phyloP scores from a whole-genome alignment of 2,797 vertebrate species.

The Smutsia temminckii region DNA sequence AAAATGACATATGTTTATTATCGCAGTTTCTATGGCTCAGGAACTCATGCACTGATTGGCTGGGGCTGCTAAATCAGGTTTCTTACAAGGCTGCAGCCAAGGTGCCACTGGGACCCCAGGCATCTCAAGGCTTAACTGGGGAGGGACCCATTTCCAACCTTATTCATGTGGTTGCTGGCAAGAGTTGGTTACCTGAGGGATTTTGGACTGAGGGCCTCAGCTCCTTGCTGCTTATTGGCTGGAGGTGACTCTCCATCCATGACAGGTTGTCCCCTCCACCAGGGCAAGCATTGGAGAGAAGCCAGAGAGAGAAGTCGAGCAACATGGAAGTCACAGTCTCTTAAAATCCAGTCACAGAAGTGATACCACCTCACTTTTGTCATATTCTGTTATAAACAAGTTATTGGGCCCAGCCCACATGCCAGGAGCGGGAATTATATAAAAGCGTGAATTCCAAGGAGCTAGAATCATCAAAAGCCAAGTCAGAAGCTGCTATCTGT shows the following conservation, averaged over 20 bases:
- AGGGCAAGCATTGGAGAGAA: background rate
- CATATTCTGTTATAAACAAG: background rate
- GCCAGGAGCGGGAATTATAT: background rate
- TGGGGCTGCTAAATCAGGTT: background rate
- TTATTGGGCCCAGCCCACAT: background rate
- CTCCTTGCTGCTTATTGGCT: background rate
- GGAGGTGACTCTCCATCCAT: background rate
- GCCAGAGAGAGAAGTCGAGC: background rate
- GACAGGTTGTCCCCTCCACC: background rate
- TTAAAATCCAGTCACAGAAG: background rate
- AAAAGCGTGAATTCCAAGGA: background rate
- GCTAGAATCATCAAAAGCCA: background rate
- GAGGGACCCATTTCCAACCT: background rate
- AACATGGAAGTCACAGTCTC: background rate
- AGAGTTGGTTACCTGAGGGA: background rate
- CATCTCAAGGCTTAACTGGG: background rate
- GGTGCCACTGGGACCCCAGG: background rate
- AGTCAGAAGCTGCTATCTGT: background rate
- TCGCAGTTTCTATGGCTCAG: background rate
- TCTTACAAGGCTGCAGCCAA: background rate
- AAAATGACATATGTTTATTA: background rate
- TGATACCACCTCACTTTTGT: background rate
- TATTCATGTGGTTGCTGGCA: rapidly evolving
- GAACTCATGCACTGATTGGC: background rate
- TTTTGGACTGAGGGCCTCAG: background rate